Evolutionary conservation across 1,140 invertebrate genomes (phyloP), one percentile per base, ranked within the genome.

Genomic region (Heterodera carotae): DNA sequence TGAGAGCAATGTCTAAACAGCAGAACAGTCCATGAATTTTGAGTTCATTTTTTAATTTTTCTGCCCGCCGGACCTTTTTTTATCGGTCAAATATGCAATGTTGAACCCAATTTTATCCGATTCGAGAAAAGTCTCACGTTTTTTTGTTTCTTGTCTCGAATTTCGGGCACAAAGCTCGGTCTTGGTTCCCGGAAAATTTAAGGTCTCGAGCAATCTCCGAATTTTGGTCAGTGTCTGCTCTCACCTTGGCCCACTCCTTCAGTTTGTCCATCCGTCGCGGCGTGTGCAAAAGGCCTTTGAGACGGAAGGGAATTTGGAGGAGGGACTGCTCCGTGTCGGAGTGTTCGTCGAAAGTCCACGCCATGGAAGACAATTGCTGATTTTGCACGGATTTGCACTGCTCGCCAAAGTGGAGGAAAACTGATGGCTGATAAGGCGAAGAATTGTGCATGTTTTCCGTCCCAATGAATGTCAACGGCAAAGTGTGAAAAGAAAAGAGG

Each of bases 1-100:
- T n/a, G 71, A 27, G 39, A 74, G 39, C 25, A 74, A 36, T 56
- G 64, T 36, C 64, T 74, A 48, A 69, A 43, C 39, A 43, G n/a
- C n/a, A n/a, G n/a, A n/a, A n/a, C n/a, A 10, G 39, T 7, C 39
- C 39, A 12, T 10, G 39, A 43, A 43, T 43, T 43, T 10, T 7
- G 39, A 43, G 39, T 7, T 43, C 39, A 43, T 10, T 43, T 10
- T 10, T 10, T 43, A 10, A 43, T 43, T 43, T 43, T 43, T n/a
- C n/a, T n/a, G n/a, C n/a, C n/a, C n/a, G n/a, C n/a, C n/a, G n/a
- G n/a, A n/a, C n/a, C n/a, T n/a, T n/a, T n/a, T n/a, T n/a, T n/a
- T n/a, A n/a, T n/a, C n/a, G n/a, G n/a, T n/a, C n/a, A n/a, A n/a
- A n/a, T n/a, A n/a, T n/a, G n/a, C n/a, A n/a, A n/a, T n/a, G n/a